Evolutionary conservation across 2,113 vertebrate genomes (phyloP).

Genomic region (Azemiops feae): DNA sequence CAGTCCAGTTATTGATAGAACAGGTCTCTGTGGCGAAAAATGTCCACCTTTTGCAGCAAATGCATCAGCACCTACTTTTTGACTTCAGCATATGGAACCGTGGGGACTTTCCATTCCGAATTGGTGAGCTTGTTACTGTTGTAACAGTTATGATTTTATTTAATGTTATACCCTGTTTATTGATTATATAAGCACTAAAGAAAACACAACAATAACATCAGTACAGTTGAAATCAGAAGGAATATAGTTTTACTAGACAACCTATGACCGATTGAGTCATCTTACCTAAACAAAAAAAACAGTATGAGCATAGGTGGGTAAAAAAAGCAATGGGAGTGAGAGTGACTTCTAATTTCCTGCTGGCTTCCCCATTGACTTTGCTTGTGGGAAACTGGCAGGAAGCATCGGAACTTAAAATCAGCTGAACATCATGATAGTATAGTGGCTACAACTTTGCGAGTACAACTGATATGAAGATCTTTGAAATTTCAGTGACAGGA

Average conservation of each 20-base stretch:
- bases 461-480: background rate
- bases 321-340: background rate
- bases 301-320: background rate
- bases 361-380: background rate
- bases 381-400: background rate
- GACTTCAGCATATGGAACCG: slow-evolving; percentile 97
- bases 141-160: background rate
- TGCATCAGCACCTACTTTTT: slow-evolving; percentile 92
- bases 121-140: slow-evolving; percentile 74
- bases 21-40: slow-evolving; percentile 92
- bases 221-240: background rate
- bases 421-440: background rate
- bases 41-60: slow-evolving; percentile 84
- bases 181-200: background rate
- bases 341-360: background rate
- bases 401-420: background rate
- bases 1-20: slow-evolving; percentile 89
- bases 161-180: background rate
- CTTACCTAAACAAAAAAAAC: background rate
- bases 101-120: slow-evolving; percentile 93
- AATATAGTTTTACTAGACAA: background rate
- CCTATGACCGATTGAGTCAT: background rate
- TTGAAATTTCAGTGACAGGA: background rate
- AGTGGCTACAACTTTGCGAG: background rate
- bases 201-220: background rate